Conservation (phyloP, 1,140 invertebrate species). For the Neodiprion pinetum region DNA sequence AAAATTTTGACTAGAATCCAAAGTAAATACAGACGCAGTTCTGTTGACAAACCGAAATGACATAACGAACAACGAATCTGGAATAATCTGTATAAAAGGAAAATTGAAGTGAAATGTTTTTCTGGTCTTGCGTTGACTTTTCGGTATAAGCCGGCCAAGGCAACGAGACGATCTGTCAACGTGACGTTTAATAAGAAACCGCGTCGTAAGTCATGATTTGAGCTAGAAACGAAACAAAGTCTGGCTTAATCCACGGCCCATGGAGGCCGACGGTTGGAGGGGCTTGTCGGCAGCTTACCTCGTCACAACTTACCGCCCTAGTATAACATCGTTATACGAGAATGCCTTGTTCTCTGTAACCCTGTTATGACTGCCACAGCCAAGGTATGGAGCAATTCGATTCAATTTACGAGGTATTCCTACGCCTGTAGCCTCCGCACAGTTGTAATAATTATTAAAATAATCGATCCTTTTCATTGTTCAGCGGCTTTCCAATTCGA, state of each 20-base stretch:
- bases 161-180: constrained; percentile 44
- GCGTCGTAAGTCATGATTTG: constrained; percentile 36
- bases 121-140: too few species aligned
- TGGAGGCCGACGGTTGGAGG: not conserved
- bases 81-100: not conserved
- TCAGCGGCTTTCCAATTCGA: too few species aligned
- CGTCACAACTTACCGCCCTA: not conserved
- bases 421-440: too few species aligned
- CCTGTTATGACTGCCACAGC: not conserved
- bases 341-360: not conserved
- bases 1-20: too few species aligned
- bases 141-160: not conserved
- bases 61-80: not conserved
- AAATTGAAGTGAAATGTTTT: not conserved
- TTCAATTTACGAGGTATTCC: too few species aligned
- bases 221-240: not conserved
- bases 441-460: too few species aligned
- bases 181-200: constrained; percentile 51
- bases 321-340: not conserved
- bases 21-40: too few species aligned
- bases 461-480: too few species aligned
- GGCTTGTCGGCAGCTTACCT: not conserved
- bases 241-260: constrained; percentile 2
- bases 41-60: not conserved
- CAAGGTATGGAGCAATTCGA: too few species aligned